These are phyloP conservation scores for Ptychobarbus kaznakovi DNA, from an alignment of 2,797 vertebrate genomes.

Conservation along the genomic window DNA sequence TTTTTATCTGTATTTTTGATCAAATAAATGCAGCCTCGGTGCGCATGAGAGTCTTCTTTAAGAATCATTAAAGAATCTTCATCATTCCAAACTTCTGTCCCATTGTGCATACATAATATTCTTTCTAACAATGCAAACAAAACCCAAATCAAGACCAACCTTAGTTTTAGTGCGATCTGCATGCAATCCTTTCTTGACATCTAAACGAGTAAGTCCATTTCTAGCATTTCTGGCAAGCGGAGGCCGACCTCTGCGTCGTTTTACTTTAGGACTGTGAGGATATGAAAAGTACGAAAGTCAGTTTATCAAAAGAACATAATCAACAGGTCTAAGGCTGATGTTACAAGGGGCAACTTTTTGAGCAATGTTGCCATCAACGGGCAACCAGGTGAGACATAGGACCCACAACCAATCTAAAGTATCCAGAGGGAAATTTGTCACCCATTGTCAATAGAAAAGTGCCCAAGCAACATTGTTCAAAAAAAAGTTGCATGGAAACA, in stretches of 20 bases:
- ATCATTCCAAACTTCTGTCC: background rate
- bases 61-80: background rate
- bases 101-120: background rate
- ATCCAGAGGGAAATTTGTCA: no score
- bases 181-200: constrained; percentile 74
- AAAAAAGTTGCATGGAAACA: background rate
- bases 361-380: no score
- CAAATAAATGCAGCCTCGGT: background rate
- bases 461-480: no score
- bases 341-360: background rate
- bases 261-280: constrained; percentile 71
- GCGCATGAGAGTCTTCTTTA: background rate
- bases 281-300: background rate
- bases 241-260: constrained; percentile 78
- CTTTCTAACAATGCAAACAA: background rate
- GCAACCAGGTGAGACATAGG: background rate
- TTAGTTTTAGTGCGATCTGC: constrained; percentile 34
- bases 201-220: constrained; percentile 75
- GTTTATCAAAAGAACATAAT: background rate
- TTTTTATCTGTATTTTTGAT: background rate
- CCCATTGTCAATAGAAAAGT: no score
- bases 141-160: constrained; percentile 38
- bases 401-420: background rate
- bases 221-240: constrained; percentile 74
- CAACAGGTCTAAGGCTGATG: background rate